Conservation (phyloP, 1,140 invertebrate species). For the Drosophila busckii region DNA sequence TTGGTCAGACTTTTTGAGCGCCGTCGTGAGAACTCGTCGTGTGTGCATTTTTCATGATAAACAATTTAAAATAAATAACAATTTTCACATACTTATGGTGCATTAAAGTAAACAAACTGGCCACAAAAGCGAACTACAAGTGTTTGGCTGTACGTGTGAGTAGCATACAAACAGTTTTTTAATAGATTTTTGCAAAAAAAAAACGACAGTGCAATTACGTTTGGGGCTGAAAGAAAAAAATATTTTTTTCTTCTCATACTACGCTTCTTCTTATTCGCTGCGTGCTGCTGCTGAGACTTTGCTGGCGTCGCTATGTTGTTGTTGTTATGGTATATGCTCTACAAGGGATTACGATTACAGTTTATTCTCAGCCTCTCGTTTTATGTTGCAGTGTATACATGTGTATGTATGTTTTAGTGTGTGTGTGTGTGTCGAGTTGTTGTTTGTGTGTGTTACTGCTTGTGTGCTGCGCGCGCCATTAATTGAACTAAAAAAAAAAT, state of each 20-base stretch:
- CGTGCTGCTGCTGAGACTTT: constrained; percentile 44
- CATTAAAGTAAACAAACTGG: constrained; percentile 45
- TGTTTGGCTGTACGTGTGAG: constrained; percentile 53
- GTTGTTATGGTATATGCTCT: constrained; percentile 34
- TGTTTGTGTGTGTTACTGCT: constrained; percentile 36
- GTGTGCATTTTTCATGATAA: constrained; percentile 67
- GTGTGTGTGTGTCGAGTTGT: background rate
- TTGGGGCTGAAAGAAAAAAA: constrained; percentile 47
- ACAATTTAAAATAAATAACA: constrained; percentile 68
- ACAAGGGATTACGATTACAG: constrained; percentile 68
- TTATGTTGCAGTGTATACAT: constrained; percentile 60
- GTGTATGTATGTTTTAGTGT: constrained; percentile 12
- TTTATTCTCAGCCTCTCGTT: constrained; percentile 57
- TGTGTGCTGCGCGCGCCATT: constrained; percentile 63
- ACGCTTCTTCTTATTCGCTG: constrained; percentile 42
- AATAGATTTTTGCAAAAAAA: constrained; percentile 32
- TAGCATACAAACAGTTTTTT: constrained; percentile 38
- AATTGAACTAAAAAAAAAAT: constrained; percentile 51
- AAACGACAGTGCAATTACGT: constrained; percentile 60
- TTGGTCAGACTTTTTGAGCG: no score
- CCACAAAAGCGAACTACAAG: constrained; percentile 39
- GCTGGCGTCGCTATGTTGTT: constrained; percentile 33
- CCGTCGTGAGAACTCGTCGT: constrained; percentile 40
- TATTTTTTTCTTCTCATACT: constrained; percentile 50
- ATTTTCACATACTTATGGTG: constrained; percentile 49